Percentiles rank a stretch among this genome's conserved stretches.
phyloP scores from a whole-genome alignment of 2,888 invertebrate genomes.

The Anodontia alba region DNA sequence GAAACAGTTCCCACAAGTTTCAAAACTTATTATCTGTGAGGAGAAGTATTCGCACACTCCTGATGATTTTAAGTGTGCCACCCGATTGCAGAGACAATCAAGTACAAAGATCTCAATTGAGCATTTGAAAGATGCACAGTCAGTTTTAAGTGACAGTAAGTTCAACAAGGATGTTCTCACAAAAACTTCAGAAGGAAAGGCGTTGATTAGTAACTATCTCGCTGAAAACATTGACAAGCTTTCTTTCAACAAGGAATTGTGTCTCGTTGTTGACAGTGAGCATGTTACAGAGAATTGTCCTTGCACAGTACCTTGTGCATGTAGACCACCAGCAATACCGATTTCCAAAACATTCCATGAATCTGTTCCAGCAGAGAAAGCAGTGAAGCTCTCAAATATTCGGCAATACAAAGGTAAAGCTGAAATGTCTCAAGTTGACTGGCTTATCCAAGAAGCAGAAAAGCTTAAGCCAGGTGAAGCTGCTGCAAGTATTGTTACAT shows the following conservation, averaged over 20 bases:
- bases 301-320: neutral
- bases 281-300: neutral
- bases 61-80: conserved; percentile 15
- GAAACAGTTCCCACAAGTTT: neutral
- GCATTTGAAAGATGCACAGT: neutral
- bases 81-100: conserved; percentile 1
- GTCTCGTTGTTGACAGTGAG: conserved; percentile 1
- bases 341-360: neutral
- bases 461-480: neutral
- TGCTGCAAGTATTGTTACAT: conserved; percentile 27
- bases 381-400: neutral
- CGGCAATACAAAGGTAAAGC: neutral
- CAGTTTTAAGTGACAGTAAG: neutral
- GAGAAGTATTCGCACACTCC: conserved; percentile 11
- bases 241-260: neutral
- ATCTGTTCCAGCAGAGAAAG: neutral
- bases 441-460: neutral
- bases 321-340: neutral
- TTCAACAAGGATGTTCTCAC: neutral
- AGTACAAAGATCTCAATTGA: neutral
- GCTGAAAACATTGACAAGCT: neutral
- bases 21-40: neutral
- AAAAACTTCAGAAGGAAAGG: conserved; percentile 5
- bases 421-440: conserved; percentile 1
- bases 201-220: conserved; percentile 11